Conservation (phyloP, 2,113 vertebrate species). For the Poicephalus gulielmi region DNA sequence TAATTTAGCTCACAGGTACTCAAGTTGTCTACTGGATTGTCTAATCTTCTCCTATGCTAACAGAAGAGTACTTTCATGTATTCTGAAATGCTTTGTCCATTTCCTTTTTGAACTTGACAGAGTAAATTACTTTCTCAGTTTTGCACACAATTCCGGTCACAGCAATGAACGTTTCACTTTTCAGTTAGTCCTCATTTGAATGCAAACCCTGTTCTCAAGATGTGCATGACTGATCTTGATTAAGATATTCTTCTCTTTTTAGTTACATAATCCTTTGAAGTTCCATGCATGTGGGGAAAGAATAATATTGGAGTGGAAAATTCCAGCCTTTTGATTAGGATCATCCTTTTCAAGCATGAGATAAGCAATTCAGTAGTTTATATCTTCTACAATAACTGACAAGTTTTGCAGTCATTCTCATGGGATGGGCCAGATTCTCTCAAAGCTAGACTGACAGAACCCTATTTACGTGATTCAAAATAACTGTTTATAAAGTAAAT, state of each 20-base stretch:
- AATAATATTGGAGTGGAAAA: slow-evolving; percentile 36
- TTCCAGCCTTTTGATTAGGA: slow-evolving; percentile 10
- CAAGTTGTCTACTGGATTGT: background rate
- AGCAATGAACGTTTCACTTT: slow-evolving; percentile 45
- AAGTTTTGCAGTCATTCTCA: background rate
- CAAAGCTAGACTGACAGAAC: background rate
- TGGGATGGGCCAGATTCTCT: background rate
- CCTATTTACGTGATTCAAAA: background rate
- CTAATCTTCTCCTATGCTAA: background rate
- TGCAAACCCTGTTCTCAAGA: slow-evolving; percentile 35
- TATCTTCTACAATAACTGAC: background rate
- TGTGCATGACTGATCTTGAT: slow-evolving; percentile 56
- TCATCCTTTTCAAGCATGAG: background rate
- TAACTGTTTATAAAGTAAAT: background rate
- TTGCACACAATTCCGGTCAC: slow-evolving; percentile 14
- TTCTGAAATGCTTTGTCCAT: background rate
- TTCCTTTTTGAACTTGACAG: slow-evolving; percentile 26
- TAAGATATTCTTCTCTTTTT: slow-evolving; percentile 59
- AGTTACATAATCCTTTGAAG: slow-evolving; percentile 44
- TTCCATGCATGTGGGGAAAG: slow-evolving; percentile 10
- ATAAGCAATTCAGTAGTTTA: background rate
- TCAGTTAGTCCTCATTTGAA: slow-evolving; percentile 44
- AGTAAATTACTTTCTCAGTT: slow-evolving; percentile 36
- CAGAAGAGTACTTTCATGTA: background rate
- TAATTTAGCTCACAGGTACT: background rate